A percentile compares a stretch with the other conserved stretches of the same genome.
These are phyloP conservation scores for Enchytraeus crypticus DNA, from an alignment of 2,888 invertebrate genomes.

Conservation along the genomic window DNA sequence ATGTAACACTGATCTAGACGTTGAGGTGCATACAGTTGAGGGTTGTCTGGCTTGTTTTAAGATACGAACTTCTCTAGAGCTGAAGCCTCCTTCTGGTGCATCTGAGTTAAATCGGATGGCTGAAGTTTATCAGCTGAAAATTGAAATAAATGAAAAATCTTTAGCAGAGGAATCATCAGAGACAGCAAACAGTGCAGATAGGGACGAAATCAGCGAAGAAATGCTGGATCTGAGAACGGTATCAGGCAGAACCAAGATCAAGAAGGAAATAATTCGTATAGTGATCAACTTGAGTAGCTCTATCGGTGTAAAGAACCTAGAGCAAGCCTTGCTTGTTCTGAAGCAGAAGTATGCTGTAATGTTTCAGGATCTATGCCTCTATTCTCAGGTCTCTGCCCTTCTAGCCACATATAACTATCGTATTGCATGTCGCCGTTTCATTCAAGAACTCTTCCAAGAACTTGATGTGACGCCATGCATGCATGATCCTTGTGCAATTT, in stretches of 20 bases:
- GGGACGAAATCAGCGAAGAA: background rate
- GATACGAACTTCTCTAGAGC: too few species aligned
- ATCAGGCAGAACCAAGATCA: conserved; percentile 41
- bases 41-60: too few species aligned
- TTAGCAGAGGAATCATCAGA: too few species aligned
- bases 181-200: too few species aligned
- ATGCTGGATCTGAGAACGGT: background rate
- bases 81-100: too few species aligned
- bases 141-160: too few species aligned
- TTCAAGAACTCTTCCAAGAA: conserved; percentile 88
- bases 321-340: conserved; percentile 64
- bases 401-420: conserved; percentile 72
- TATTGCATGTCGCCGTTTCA: conserved; percentile 70
- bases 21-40: too few species aligned
- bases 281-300: conserved; percentile 70
- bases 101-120: too few species aligned
- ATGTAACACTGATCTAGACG: too few species aligned
- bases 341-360: conserved; percentile 54
- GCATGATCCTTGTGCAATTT: too few species aligned
- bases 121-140: too few species aligned
- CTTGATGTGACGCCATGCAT: too few species aligned
- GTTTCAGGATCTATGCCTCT: conserved; percentile 75
- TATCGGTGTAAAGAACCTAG: conserved; percentile 69
- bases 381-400: conserved; percentile 77
- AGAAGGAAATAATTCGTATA: conserved; percentile 62